A percentile compares a stretch with the other conserved stretches of the same genome.
phyloP scores from a whole-genome alignment of 2,888 invertebrate genomes.

The Teleiodes luculella region DNA sequence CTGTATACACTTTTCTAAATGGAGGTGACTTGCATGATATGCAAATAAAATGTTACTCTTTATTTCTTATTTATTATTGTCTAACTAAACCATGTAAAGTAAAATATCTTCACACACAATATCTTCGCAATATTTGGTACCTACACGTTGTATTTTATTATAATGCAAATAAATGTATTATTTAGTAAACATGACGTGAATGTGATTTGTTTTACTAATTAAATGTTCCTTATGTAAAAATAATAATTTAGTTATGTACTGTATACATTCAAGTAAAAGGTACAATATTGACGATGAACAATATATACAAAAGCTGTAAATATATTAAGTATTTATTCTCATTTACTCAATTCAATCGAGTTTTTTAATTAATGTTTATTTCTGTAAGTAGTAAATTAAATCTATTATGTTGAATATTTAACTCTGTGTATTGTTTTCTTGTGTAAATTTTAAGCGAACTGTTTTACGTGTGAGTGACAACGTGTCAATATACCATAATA shows the following conservation, averaged over 20 bases:
- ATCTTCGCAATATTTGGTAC: neutral
- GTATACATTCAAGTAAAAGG: neutral
- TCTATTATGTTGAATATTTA: slow-evolving; percentile 71
- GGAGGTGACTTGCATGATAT: too few relatives aligned
- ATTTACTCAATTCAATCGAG: neutral
- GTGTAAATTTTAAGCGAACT: slow-evolving; percentile 71
- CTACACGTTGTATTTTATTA: neutral
- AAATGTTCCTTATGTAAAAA: slow-evolving; percentile 13
- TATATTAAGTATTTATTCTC: slow-evolving; percentile 1
- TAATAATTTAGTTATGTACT: neutral
- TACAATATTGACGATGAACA: neutral
- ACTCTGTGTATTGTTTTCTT: slow-evolving; percentile 67
- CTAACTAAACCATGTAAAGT: too few relatives aligned
- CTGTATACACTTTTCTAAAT: too few relatives aligned
- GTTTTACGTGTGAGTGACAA: slow-evolving; percentile 75
- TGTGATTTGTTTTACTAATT: slow-evolving; percentile 14
- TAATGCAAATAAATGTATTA: too few relatives aligned
- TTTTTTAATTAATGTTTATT: slow-evolving; percentile 51
- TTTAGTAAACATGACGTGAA: neutral
- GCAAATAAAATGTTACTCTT: too few relatives aligned
- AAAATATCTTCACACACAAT: too few relatives aligned
- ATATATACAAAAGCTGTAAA: neutral
- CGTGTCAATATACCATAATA: slow-evolving; percentile 75
- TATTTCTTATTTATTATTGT: too few relatives aligned
- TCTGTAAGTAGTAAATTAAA: slow-evolving; percentile 62